These are phyloP conservation scores for Drosophila parthenogenetica DNA, from an alignment of 2,888 invertebrate genomes.

Conservation along the genomic window DNA sequence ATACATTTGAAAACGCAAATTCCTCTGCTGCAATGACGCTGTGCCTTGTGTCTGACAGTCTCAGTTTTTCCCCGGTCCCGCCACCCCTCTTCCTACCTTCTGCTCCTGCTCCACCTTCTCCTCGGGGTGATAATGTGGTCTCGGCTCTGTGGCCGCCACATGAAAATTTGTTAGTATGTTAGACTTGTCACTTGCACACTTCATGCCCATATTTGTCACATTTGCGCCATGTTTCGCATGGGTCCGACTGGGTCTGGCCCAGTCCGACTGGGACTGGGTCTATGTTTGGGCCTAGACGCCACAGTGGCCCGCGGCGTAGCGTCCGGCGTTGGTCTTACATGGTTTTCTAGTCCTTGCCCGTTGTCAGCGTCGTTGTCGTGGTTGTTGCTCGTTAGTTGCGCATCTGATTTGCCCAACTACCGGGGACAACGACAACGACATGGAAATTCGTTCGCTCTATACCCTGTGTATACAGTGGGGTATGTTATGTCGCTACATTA, in stretches of 20 bases:
- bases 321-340: conserved; percentile 51
- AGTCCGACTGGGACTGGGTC: neutral
- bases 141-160: conserved; percentile 55
- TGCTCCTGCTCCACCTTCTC: neutral
- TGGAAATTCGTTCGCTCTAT: conserved; percentile 69
- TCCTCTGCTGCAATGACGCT: conserved; percentile 50
- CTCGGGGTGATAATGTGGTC: conserved; percentile 61
- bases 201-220: conserved; percentile 82
- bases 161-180: conserved; percentile 80
- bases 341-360: conserved; percentile 42
- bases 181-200: conserved; percentile 82
- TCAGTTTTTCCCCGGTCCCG: neutral
- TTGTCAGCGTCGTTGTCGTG: conserved; percentile 59
- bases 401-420: conserved; percentile 79
- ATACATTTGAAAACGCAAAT: conserved; percentile 80
- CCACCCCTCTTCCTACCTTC: neutral
- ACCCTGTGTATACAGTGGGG: neutral
- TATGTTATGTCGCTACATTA: neutral
- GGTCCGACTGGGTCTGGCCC: conserved; percentile 2
- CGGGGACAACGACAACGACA: conserved; percentile 67
- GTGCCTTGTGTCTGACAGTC: conserved; percentile 18
- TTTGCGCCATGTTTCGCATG: conserved; percentile 77
- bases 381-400: conserved; percentile 80
- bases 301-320: conserved; percentile 48
- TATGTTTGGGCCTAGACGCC: conserved; percentile 4